phyloP scores from a whole-genome alignment of 1,140 invertebrate species.

The Gryon sp. region DNA sequence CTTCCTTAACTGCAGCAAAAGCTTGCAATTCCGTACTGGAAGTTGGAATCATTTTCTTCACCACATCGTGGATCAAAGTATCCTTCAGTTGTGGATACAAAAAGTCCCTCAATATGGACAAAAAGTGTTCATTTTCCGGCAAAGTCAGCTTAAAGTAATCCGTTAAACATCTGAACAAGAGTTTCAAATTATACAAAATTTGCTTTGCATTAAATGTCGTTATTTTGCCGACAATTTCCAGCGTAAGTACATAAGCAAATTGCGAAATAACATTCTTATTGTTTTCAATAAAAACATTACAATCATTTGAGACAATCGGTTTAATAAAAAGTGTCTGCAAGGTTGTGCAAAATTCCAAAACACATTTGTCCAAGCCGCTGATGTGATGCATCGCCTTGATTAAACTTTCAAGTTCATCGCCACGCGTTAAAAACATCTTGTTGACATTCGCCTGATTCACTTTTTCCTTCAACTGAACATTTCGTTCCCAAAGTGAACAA shows the following conservation, averaged over 20 bases:
- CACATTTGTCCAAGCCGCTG: slow-evolving; percentile 76
- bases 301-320: slow-evolving; percentile 80
- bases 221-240: slow-evolving; percentile 77
- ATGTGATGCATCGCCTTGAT: slow-evolving; percentile 78
- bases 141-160: slow-evolving; percentile 81
- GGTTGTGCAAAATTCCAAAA: slow-evolving; percentile 79
- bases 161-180: slow-evolving; percentile 82
- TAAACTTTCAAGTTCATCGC: slow-evolving; percentile 70
- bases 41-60: slow-evolving; percentile 87
- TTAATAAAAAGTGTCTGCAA: slow-evolving; percentile 80
- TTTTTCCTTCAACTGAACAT: slow-evolving; percentile 70
- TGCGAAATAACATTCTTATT: slow-evolving; percentile 47
- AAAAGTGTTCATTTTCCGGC: slow-evolving; percentile 79
- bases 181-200: slow-evolving; percentile 82
- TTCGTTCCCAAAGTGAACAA: slow-evolving; percentile 76
- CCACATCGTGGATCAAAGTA: slow-evolving; percentile 86
- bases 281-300: slow-evolving; percentile 75
- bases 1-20: slow-evolving; percentile 83
- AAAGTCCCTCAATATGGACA: slow-evolving; percentile 82
- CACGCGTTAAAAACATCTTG: slow-evolving; percentile 70
- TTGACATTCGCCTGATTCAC: slow-evolving; percentile 66
- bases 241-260: slow-evolving; percentile 66
- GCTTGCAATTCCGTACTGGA: slow-evolving; percentile 84
- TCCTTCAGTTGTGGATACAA: slow-evolving; percentile 84
- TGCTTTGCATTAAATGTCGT: slow-evolving; percentile 79